A percentile compares a stretch with the other conserved stretches of the same genome.
phyloP scores from a whole-genome alignment of 2,113 vertebrate genomes.

The Pseudorectes ferrugineus region DNA sequence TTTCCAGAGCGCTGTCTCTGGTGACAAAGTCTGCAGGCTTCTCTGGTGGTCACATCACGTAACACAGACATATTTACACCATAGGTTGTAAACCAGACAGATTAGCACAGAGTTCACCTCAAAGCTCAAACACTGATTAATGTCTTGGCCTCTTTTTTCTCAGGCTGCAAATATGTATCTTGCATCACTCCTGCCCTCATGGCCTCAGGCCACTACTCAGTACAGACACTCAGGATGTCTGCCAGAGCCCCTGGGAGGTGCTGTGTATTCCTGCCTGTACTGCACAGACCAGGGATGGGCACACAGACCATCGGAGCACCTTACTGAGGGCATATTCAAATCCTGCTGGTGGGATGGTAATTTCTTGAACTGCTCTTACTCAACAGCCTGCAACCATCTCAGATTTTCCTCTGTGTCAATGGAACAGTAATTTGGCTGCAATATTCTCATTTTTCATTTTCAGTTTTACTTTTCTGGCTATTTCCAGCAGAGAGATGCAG shows the following conservation, averaged over 20 bases:
- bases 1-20: not conserved
- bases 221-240: not conserved
- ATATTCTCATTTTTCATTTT: not conserved
- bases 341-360: not conserved
- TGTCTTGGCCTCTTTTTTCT: not conserved
- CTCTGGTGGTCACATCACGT: not conserved
- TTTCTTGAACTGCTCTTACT: not conserved
- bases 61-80: not conserved
- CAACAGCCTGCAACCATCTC: not conserved
- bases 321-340: not conserved
- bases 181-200: not conserved
- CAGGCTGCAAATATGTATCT: not conserved
- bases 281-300: not conserved
- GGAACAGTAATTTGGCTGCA: not conserved
- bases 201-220: not conserved
- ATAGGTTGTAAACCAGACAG: not conserved
- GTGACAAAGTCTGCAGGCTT: not conserved
- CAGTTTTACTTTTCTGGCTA: not conserved
- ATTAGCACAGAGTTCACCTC: not conserved
- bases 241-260: fast-evolving
- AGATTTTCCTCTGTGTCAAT: not conserved
- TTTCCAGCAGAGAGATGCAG: not conserved
- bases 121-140: not conserved
- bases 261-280: not conserved
- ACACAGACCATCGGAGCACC: fast-evolving